Evolutionary conservation across 23 tunicate species (phyloP).

Genomic region (Oikopleura vanhoeffeni): DNA sequence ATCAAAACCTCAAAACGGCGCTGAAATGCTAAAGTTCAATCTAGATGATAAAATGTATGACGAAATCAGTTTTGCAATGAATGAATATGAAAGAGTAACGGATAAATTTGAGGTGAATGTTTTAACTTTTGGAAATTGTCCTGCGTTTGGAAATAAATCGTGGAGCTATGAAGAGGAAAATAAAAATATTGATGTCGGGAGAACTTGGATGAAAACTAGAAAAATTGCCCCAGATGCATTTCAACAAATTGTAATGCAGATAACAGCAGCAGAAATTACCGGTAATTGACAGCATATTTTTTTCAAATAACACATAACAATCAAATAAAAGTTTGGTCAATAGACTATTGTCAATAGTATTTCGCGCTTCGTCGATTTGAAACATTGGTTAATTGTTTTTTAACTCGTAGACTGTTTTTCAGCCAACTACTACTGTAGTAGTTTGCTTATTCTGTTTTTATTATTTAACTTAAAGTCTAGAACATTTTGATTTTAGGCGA

Average conservation of each 20-base stretch:
- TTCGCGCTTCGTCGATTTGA: too few relatives aligned
- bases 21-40: not conserved
- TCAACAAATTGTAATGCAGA: not conserved
- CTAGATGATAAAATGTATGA: not conserved
- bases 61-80: not conserved
- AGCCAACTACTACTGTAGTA: too few relatives aligned
- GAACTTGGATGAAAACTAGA: not conserved
- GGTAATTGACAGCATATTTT: not conserved
- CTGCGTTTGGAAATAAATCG: not conserved
- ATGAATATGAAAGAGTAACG: not conserved
- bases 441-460: too few relatives aligned
- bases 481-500: too few relatives aligned
- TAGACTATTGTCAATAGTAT: too few relatives aligned
- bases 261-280: not conserved
- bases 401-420: too few relatives aligned
- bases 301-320: too few relatives aligned
- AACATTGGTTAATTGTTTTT: too few relatives aligned
- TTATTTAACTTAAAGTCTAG: too few relatives aligned
- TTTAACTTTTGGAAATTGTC: not conserved
- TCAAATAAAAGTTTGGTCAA: too few relatives aligned
- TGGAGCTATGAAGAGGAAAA: not conserved
- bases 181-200: not conserved
- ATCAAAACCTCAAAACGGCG: not conserved
- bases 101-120: not conserved
- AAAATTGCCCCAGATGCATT: not conserved